These are phyloP conservation scores for Maconellicoccus hirsutus DNA, from an alignment of 1,140 invertebrate species.

Conservation along the genomic window DNA sequence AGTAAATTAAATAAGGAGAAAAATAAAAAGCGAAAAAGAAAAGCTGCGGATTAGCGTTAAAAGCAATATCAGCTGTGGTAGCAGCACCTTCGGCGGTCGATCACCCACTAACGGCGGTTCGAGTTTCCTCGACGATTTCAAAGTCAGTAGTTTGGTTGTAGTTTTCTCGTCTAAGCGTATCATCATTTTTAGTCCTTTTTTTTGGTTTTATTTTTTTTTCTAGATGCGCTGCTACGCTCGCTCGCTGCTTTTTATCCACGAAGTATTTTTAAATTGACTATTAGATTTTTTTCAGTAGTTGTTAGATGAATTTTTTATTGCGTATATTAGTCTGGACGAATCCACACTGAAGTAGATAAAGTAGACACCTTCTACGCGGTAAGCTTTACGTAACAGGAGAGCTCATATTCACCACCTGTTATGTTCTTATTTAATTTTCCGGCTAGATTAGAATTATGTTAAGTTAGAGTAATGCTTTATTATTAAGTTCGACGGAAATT, in stretches of 20 bases:
- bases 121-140: neutral
- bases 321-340: neutral
- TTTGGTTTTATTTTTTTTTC: neutral
- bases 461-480: neutral
- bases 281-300: neutral
- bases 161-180: neutral
- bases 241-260: conserved; percentile 1
- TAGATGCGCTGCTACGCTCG: neutral
- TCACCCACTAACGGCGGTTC: neutral
- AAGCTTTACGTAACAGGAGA: neutral
- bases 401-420: neutral
- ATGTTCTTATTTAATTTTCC: neutral
- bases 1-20: too few species aligned
- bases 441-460: neutral
- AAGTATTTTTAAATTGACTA: neutral
- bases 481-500: too few species aligned
- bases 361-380: neutral
- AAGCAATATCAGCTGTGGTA: neutral
- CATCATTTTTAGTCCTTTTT: neutral
- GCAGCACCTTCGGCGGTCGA: conserved; percentile 5
- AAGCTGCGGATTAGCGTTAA: neutral
- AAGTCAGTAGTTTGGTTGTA: conserved; percentile 3
- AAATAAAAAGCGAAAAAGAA: neutral
- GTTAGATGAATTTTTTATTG: conserved; percentile 1
- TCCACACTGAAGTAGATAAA: conserved; percentile 3